Evolutionary conservation across 2,888 invertebrate genomes (phyloP), one percentile per base, ranked within the genome.

Genomic region (Oconnorella tubifera): DNA sequence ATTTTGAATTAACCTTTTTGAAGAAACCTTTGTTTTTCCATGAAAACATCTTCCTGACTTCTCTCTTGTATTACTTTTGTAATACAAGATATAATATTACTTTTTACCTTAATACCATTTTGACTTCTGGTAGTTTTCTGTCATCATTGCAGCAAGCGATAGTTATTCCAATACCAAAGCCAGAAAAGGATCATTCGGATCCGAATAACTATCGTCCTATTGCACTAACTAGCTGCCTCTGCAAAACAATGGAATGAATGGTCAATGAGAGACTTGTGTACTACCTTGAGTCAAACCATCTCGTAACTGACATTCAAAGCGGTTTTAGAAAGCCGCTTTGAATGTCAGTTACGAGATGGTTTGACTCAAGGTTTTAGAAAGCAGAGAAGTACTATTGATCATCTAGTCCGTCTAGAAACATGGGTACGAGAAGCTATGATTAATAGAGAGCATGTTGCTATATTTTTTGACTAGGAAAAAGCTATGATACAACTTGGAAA

Each of bases 231-330:
- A 73, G 72, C 56, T 74, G 73, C 57, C 56, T 75, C 3, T 73
- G 73, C 40, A 76, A 75, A 62, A 57, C 71, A 0, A 65, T 75
- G 69, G 74, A 74, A 57, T 33, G 66, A 49, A 72, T 75, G 69
- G 66, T 75, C 3, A 74, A 71, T 51, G 53, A 66, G 27, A 61
- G 73, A 1, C 68, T 74, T 10, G 64, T 70, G n/a, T 72, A 70
- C 70, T 65, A 62, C 29, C 62, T 74, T 6, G 71, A 73, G 51
- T 49, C 63, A 6, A 62, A 70, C 29, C 59, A 65, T 33, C 62
- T 70, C 2, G 33, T 72, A n/a, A 33, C 72, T 2, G 32, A 48
- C 1, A 27, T 32, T 25, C 73, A 73, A 55, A 62, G 66, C 56
- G 66, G 71, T 1, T 72, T 72, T 57, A 29, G 31, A 57, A 72